Base-by-base conservation (phyloP, 2,797 vertebrate genomes). In the Ctenopoma multispine region DNA sequence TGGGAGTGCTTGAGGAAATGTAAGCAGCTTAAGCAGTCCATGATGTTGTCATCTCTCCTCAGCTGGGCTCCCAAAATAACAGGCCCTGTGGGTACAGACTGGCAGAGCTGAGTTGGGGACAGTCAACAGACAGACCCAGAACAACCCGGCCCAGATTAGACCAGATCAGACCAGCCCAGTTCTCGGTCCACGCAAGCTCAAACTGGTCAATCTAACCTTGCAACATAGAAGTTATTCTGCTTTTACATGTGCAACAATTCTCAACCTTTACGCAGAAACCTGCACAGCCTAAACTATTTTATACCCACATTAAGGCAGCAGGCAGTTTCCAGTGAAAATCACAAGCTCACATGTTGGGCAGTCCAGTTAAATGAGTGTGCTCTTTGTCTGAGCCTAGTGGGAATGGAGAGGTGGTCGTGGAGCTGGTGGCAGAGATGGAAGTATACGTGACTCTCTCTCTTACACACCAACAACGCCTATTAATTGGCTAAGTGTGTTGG, bases 41-140 rank as follows among this genome's bases (percentile, higher is more conserved):
- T 87, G 88, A 92, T 92, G 91, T 90, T 93, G 89, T 93, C 90
- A 90, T 91, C 87, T 90, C 89, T 87, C 83, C 89, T 91, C 90
- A 91, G 85, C 90, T 89, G 89, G 89, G 85, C 84, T 92, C 90
- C 89, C 75, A 90, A 92, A 94, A 94, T 93, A 93, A 92, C 91
- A 90, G 86, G 82, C 85, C 90, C 90, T 84, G 68, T 86, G 89
- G 91, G 91, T 73, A 36, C 83, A 80, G 78, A 83, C 85, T 85
- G 84, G 82, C 84, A 87, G 85, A 66, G 82, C 86, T 64, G 83
- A 87, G 86, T 59, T 65, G 82, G 77, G 85, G 85, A 86, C 80
- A 83, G 85, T 87, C 88, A 90, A 85, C 89, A 90, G 80, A 86
- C 74, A 87, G 86, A 86, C 77, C 77, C 85, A 87, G 89, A 90